Base-by-base conservation (phyloP, 2,797 vertebrate genomes). In the Hippopotamyrus pictus region DNA sequence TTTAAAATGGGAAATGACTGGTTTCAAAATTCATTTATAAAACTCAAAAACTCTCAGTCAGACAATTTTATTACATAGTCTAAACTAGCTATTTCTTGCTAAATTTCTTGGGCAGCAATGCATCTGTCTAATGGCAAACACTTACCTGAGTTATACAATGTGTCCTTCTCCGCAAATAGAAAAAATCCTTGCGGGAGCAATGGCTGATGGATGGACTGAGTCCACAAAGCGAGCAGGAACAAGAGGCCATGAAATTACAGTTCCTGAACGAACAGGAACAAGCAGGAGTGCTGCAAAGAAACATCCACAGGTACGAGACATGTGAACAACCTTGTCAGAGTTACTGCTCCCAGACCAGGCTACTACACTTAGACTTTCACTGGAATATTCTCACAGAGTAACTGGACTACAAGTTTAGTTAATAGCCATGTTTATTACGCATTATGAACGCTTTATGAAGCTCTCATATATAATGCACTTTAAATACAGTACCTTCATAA, bases 121-220 rank as follows among this genome's bases (percentile, higher is more conserved):
- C n/a, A 88, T 19, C 65, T 65, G 37, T 19, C 0, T 41, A 12
- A 12, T 46, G 37, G 11, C 33, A 88, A 65, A 53, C 41, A 76
- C 73, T 17, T 29, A 76, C 6, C 29, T 17, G 50, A 41, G 33
- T 22, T 89, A n/a, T n/a, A 5, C n/a, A 69, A 14, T 51, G 44
- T 51, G 22, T 50, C 11, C 46, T 12, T 29, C 89, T 87, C 85
- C 29, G 54, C 54, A 41, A 85, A 92, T 89, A 99, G 98, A 99
- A 99, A 95, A 99, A 99, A 91, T 94, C 96, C 88, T 93, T 99
- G 91, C 92, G 98, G 91, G 98, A 99, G 91, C 98, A 98, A 93
- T 99, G 98, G 98, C 97, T 99, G 90, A 96, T 98, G 95, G 98
- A 99, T 25, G 98, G 98, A 53, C 92, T 99, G 89, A 97, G 95